phyloP scores from a whole-genome alignment of 2,797 vertebrate species.

The Tenualosa ilisha region DNA sequence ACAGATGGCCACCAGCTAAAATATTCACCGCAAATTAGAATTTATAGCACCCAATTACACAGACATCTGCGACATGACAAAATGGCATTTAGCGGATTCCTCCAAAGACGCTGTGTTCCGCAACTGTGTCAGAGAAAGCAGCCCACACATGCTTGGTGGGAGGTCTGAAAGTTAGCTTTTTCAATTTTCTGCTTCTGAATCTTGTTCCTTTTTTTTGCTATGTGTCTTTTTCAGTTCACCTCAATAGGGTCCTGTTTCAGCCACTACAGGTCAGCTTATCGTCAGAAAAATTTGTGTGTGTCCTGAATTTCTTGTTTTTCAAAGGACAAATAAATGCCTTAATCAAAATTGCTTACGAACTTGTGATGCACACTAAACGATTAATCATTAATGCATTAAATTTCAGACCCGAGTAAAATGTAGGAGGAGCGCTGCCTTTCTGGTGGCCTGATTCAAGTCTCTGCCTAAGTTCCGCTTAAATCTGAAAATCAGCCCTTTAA shows the following conservation, averaged over 20 bases:
- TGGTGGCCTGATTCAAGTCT: no score
- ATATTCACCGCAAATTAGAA: slow-evolving; percentile 58
- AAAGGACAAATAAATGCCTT: not conserved
- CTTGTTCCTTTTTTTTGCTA: not conserved
- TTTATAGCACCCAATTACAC: slow-evolving; percentile 57
- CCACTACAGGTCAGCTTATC: not conserved
- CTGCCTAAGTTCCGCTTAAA: no score
- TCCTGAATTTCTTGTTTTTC: not conserved
- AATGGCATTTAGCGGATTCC: slow-evolving; percentile 70
- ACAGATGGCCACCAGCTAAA: slow-evolving; percentile 62
- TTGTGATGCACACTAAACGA: no score
- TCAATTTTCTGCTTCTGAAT: not conserved
- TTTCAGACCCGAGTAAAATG: no score
- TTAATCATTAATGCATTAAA: no score
- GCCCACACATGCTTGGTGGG: slow-evolving; percentile 63
- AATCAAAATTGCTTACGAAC: no score
- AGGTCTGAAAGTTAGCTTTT: slow-evolving; percentile 41
- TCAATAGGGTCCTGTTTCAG: not conserved
- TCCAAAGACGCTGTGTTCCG: slow-evolving; percentile 61
- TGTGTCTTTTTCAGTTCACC: not conserved
- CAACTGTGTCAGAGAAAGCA: slow-evolving; percentile 60
- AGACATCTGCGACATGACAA: slow-evolving; percentile 70
- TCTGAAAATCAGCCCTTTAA: no score
- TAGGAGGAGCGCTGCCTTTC: no score
- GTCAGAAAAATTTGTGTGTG: not conserved